Conservation (phyloP, 2,797 vertebrate species). For the Todus mexicanus region DNA sequence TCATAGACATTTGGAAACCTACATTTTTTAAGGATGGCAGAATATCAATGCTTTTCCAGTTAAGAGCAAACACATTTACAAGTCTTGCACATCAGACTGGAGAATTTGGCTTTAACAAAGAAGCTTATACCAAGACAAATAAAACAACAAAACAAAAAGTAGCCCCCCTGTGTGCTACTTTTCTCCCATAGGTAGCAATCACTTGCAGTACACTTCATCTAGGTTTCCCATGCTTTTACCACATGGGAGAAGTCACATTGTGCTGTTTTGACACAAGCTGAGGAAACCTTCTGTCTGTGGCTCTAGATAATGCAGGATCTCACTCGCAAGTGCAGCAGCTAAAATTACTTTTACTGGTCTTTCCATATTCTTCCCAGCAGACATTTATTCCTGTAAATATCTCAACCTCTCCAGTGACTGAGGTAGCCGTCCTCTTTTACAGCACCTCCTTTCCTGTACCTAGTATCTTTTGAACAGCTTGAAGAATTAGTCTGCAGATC, state of each 20-base stretch:
- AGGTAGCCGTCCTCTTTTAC: background rate
- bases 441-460: background rate
- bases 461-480: background rate
- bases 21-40: background rate
- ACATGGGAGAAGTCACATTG: background rate
- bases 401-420: background rate
- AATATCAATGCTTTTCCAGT: slow-evolving; percentile 15
- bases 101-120: background rate
- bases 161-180: background rate
- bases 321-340: background rate
- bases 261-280: background rate
- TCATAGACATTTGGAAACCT: background rate
- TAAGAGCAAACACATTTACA: background rate
- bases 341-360: background rate
- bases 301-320: background rate
- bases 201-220: background rate
- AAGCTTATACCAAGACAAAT: background rate
- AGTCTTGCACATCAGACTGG: background rate
- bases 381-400: background rate
- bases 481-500: background rate
- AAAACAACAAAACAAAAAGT: background rate
- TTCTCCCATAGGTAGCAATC: background rate
- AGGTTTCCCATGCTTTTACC: background rate
- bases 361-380: background rate
- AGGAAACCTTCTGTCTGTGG: background rate